Base-by-base conservation (phyloP, 2,888 invertebrate species). In the Agonopterix alstromeriana region DNA sequence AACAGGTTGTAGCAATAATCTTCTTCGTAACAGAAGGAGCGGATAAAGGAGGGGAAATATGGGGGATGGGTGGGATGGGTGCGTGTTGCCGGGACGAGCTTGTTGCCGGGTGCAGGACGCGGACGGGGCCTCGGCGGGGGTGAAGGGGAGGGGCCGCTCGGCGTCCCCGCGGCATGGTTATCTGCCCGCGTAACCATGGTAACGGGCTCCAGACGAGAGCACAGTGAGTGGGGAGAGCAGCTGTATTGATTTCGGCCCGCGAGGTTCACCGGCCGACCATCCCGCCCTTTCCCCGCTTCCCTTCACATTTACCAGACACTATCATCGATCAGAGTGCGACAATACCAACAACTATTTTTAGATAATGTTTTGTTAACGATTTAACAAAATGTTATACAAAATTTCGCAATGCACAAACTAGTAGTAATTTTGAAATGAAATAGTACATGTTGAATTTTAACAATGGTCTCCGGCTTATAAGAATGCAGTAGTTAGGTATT, bases 161-260 rank as follows among this genome's bases (percentile, higher is more conserved):
- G 27, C 27, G 5, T 54, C 55, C 59, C 55, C 62, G 58, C 59
- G 53, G 58, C 60, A 61, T 58, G 66, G 67, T 69, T 70, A 73
- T 77, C 77, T 70, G 65, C 57, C 67, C 70, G 72, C 41, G 86
- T 89, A 73, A 61, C 85, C 76, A 87, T 87, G 75, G 79, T 73
- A 58, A 89, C 88, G 72, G 67, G 77, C 70, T 72, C 71, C 76
- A 79, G 80, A 75, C 75, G 71, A 67, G 67, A 67, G 67, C 76
- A 78, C 73, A 67, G 67, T 68, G 73, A 68, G 80, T 70, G 83
- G 85, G 72, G 84, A 81, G 84, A 81, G 90, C 88, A 90, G 91
- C 88, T 90, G 86, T 90, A 90, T 90, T 87, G 90, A 87, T 90
- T 87, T 89, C 81, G 88, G 82, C 73, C 65, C 60, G 67, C 71